Base-by-base conservation (phyloP, 2,888 invertebrate species). In the Acanthococcus lagerstroemiae region DNA sequence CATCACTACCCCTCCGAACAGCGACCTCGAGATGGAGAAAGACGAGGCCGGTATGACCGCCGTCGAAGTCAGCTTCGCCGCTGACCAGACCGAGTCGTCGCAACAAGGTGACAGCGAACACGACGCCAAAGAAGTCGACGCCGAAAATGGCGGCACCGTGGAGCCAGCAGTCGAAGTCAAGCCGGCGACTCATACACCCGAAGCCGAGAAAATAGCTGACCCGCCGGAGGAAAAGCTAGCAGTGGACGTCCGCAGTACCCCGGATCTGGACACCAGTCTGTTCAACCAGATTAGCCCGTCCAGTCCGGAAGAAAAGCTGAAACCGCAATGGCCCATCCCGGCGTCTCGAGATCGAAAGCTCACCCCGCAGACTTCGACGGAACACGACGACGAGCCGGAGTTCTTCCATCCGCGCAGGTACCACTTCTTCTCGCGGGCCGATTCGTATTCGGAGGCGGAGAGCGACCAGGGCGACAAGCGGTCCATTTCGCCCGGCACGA, bases 381-480 rank as follows among this genome's bases (percentile, higher is more conserved):
- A 87, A 72, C 82, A 82, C 73, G 87, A 88, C 68, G 86, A 86
- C 52, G 72, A 71, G 22, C 54, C 61, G 12, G 65, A 58, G n/a
- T 22, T 66, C 55, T 56, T 67, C 58, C 67, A 70, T 15, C 25
- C 56, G 17, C 46, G 55, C 15, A 67, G 70, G 17, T 69, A 68
- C 55, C 68, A 68, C n/a, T 52, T 70, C 9, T 67, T 72, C 12
- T 73, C 76, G 71, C 70, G 84, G 60, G 81, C 82, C 2, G 87
- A 87, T 73, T 87, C 87, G 1, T 80, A 85, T 67, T 87, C 87
- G 6, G 87, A 87, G 74, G 85, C 83, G 17, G 87, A 87, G 72
- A 84, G 84, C 69, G 84, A 84, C 68, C 74, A 73, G 19, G 73
- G 74, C 1, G 71, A 71, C 9, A 65, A 69, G 9, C 60, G 72